A percentile compares a stretch with the other conserved stretches of the same genome.
Evolutionary conservation across 2,888 invertebrate genomes (phyloP).

Genomic region (Ormyrus rosae): DNA sequence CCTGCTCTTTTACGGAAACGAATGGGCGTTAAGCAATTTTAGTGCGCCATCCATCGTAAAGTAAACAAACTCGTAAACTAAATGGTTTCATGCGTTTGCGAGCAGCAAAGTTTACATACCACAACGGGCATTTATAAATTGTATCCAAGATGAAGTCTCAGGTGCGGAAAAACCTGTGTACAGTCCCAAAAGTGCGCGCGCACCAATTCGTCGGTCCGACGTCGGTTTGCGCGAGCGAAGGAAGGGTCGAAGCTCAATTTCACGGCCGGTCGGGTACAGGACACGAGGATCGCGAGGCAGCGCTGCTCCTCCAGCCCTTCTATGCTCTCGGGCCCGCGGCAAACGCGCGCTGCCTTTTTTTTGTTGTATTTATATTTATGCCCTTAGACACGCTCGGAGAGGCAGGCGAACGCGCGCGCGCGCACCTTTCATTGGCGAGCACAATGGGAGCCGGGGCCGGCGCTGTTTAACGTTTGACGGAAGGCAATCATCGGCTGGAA

Average conservation of each 20-base stretch:
- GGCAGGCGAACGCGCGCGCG: constrained; percentile 8
- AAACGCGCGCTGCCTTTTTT: constrained; percentile 23
- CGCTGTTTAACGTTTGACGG: constrained; percentile 14
- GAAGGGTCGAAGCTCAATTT: constrained; percentile 70
- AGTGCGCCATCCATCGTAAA: not conserved
- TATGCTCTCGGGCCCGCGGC: not conserved
- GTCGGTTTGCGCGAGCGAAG: not conserved
- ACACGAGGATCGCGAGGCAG: constrained; percentile 49
- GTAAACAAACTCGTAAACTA: no score
- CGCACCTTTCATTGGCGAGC: not conserved
- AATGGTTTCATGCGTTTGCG: no score
- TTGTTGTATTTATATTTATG: constrained; percentile 71
- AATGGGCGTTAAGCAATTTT: constrained; percentile 6
- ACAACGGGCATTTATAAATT: no score
- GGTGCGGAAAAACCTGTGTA: no score
- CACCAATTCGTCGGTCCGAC: constrained; percentile 23
- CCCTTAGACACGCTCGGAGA: constrained; percentile 68
- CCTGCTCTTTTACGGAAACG: no score
- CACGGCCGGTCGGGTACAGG: constrained; percentile 69
- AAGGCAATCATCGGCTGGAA: not conserved
- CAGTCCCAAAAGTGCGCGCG: no score
- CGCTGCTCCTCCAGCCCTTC: constrained; percentile 55
- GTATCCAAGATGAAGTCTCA: no score
- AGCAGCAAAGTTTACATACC: no score
- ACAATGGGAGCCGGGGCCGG: not conserved